Base-by-base conservation (phyloP, 2,113 vertebrate species). In the Jaculus jaculus region DNA sequence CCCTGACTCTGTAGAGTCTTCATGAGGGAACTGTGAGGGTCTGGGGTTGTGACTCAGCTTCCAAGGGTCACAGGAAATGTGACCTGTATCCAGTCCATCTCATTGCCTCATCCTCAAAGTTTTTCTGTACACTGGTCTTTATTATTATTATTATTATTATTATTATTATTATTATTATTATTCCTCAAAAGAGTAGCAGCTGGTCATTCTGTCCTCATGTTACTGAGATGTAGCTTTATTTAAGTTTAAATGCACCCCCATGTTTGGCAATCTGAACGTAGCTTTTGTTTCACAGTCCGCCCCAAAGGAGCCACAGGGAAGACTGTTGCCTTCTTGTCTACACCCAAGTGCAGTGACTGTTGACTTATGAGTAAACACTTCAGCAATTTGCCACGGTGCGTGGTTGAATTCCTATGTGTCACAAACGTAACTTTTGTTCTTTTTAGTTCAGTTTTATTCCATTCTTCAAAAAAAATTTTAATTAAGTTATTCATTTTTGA, bases 171-270 rank as follows among this genome's bases (percentile, higher is more conserved):
- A n/a, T n/a, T n/a, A n/a, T n/a, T n/a, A n/a, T n/a, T 91, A 21
- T 2, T 7, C 39, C 39, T 39, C 20, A 42, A 69, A 77, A 18
- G 47, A 81, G 3, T 10, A 68, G 24, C 26, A 20, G 7, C 5
- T 73, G 58, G 2, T 24, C 2, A 5, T 15, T 23, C 58, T 1
- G 1, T 12, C 6, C 23, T 34, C 5, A 20, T 21, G 0, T 42
- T 39, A 17, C 21, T 24, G 39, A 91, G 66, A 74, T 74, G 6
- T 24, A 24, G 0, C 12, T 20, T 11, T 42, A 26, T 30, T 66
- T 42, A 28, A 51, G 2, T 68, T 34, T 26, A 20, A 26, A 51
- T 30, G 26, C 1, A 8, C 10, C 18, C 28, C 37, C 28, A 65
- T 1, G 0, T 42, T 47, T n/a, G n/a, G 37, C 34, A 66, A 42